Evolutionary conservation across 2,113 vertebrate genomes (phyloP).

Genomic region (Pachypanchax playfairii): DNA sequence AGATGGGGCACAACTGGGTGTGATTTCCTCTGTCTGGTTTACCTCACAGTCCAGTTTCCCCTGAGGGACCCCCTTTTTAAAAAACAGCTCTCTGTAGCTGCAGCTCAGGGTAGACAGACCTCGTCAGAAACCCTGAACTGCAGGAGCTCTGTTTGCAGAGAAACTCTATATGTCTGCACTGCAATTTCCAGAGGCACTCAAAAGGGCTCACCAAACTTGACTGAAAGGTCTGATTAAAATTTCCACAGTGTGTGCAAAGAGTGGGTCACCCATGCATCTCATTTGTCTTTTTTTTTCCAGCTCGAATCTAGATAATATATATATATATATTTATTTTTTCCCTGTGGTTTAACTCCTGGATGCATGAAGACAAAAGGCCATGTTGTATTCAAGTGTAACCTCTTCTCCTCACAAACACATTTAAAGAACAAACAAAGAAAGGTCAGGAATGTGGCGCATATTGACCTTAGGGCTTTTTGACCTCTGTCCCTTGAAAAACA

Average conservation of each 20-base stretch:
- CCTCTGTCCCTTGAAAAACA: conserved; percentile 28
- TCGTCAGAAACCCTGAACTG: conserved; percentile 37
- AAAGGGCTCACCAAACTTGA: conserved; percentile 21
- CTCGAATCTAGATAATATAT: conserved; percentile 23
- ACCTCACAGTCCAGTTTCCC: conserved; percentile 78
- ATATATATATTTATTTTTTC: conserved; percentile 3
- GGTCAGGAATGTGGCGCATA: conserved; percentile 63
- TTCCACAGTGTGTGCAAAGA: conserved; percentile 49
- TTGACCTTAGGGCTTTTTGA: conserved; percentile 51
- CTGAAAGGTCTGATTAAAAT: conserved; percentile 44
- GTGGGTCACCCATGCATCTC: conserved; percentile 2
- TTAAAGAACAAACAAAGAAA: conserved; percentile 63
- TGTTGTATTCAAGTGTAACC: background rate
- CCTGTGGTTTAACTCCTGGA: background rate
- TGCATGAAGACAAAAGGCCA: background rate
- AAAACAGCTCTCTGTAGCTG: conserved; percentile 59
- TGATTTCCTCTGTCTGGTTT: conserved; percentile 79
- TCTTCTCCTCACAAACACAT: conserved; percentile 34
- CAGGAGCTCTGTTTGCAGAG: conserved; percentile 35
- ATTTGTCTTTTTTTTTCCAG: conserved; percentile 35
- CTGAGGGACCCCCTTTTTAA: conserved; percentile 71
- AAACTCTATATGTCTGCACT: conserved; percentile 56
- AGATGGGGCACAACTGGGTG: conserved; percentile 72
- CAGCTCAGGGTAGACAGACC: conserved; percentile 25
- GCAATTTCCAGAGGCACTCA: conserved; percentile 50